Evolutionary conservation across 2,113 vertebrate genomes (phyloP), one percentile per base, ranked within the genome.

Genomic region (Bos javanicus): DNA sequence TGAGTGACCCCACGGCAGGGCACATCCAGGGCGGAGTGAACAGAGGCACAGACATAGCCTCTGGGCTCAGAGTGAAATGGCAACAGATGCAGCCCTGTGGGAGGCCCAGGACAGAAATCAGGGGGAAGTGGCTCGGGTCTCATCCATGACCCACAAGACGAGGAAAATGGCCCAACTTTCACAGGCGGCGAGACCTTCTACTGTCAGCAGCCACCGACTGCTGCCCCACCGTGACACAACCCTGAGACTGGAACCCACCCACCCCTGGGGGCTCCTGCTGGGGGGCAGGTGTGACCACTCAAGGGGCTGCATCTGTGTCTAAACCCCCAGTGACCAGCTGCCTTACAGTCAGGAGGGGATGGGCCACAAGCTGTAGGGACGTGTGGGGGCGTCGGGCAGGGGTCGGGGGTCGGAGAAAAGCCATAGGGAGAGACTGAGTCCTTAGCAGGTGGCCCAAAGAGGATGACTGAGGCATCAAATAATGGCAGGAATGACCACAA

Each of bases 361-460:
- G 12, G 62, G 56, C 43, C 43, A 12, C 36, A 26, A 3, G 0
- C 9, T 5, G 52, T 23, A 17, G 3, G 0, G 4, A 48, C 46
- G 26, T 8, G 4, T 4, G 10, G 36, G 59, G 30, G 12, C 3
- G 2, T 1, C 1, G 0, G 14, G 67, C 15, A 3, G 5, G 39
- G 26, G 59, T 76, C 12, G 1, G 3, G 28, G 26, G 59, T 82
- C 8, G 4, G 36, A 78, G 59, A 74, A 78, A 43, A 33, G 50
- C 11, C 1, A 2, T 0, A 21, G 21, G 33, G 52, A 84, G 60
- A 33, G 15, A 74, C 78, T 0, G 4, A n/a, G 10, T 7, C 43
- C 54, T 48, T 76, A 1, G 52, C 0, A 30, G 12, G 4, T 3
- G 11, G 62, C 43, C 57, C 16, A 8, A 25, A 33, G 16, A 7